Evolutionary conservation across 1,140 invertebrate genomes (phyloP).

Genomic region (Diplogasteroides magnus): DNA sequence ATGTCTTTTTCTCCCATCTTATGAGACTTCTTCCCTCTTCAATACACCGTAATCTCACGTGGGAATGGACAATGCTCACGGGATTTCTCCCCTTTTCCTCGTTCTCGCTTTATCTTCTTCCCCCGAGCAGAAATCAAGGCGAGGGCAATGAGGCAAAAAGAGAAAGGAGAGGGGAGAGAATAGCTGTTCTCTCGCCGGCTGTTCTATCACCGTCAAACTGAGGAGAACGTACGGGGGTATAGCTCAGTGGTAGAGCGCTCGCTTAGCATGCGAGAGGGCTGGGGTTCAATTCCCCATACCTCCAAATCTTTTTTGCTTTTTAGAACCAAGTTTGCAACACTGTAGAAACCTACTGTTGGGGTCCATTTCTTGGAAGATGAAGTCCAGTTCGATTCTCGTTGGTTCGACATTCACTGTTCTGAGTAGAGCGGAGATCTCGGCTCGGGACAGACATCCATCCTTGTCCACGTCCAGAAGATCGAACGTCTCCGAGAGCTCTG

Average conservation of each 20-base stretch:
- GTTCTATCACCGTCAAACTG: neutral
- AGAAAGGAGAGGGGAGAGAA: no score
- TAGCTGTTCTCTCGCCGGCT: neutral
- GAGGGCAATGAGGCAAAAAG: no score
- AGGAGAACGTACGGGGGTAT: slow-evolving; percentile 13
- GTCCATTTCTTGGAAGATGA: slow-evolving; percentile 52
- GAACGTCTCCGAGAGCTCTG: slow-evolving; percentile 49
- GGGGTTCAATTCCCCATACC: slow-evolving; percentile 24
- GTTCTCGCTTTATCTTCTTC: no score
- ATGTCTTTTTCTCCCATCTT: no score
- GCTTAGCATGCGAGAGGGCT: slow-evolving; percentile 30
- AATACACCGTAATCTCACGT: no score
- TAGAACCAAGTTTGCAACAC: neutral
- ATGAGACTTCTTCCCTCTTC: no score
- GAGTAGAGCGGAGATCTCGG: slow-evolving; percentile 46
- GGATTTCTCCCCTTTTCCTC: no score
- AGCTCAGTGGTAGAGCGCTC: slow-evolving; percentile 31
- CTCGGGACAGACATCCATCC: slow-evolving; percentile 42
- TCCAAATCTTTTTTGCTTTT: neutral
- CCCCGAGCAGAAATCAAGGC: no score
- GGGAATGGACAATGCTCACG: no score
- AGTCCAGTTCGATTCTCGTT: slow-evolving; percentile 47
- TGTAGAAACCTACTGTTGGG: slow-evolving; percentile 37
- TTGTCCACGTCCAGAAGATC: slow-evolving; percentile 51
- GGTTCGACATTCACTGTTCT: slow-evolving; percentile 48